Conservation (phyloP, 2,113 vertebrate species). For the Mormoops blainvillei region DNA sequence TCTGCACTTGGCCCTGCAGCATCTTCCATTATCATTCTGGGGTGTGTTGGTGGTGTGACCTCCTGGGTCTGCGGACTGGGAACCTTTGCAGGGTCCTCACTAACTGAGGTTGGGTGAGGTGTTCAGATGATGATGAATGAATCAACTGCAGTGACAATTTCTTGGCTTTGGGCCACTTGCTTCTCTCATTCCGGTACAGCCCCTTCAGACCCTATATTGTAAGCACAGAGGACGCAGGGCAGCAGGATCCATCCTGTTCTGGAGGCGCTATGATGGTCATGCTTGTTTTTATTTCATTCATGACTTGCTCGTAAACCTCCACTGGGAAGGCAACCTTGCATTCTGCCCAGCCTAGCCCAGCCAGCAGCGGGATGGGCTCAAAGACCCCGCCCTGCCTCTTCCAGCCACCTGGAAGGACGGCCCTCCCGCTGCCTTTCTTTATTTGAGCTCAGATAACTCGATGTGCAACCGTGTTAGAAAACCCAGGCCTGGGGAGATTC, state of each 20-base stretch:
- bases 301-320: not conserved
- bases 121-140: not conserved
- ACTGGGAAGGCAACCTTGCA: not conserved
- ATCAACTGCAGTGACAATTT: not conserved
- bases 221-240: not conserved
- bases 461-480: not conserved
- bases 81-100: not conserved
- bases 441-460: not conserved
- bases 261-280: not conserved
- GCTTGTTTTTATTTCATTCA: not conserved
- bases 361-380: not conserved
- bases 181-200: not conserved
- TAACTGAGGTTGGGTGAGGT: too few species aligned
- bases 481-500: not conserved
- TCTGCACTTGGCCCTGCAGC: not conserved
- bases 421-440: not conserved
- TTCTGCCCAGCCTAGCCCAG: not conserved
- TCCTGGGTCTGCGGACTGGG: not conserved
- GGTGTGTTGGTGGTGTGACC: not conserved
- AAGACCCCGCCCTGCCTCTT: not conserved
- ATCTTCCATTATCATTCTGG: not conserved
- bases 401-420: not conserved
- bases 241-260: not conserved
- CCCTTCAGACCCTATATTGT: not conserved
- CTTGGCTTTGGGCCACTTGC: not conserved